Evolutionary conservation across 2,888 invertebrate genomes (phyloP).

Genomic region (Augiades crinisus): DNA sequence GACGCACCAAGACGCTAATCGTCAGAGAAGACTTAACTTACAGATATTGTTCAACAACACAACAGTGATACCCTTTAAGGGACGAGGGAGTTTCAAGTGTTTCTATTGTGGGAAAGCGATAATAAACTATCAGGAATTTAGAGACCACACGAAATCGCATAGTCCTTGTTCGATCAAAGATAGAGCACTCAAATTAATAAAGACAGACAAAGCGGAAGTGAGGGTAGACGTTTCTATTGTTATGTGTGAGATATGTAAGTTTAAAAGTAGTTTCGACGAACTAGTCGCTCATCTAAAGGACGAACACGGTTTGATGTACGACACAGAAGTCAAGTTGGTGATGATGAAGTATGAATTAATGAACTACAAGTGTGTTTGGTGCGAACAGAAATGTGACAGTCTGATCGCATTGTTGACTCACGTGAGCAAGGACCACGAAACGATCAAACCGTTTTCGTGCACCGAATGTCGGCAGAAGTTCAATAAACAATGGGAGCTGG

Average conservation of each 20-base stretch:
- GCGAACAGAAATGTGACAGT: slow-evolving; percentile 26
- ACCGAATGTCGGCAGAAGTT: slow-evolving; percentile 50
- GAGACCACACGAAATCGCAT: slow-evolving; percentile 40
- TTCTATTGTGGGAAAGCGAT: slow-evolving; percentile 38
- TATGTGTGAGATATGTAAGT: slow-evolving; percentile 51
- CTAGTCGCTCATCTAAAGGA: slow-evolving; percentile 47
- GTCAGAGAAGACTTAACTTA: slow-evolving; percentile 36
- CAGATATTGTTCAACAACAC: slow-evolving; percentile 40
- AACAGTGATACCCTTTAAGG: slow-evolving; percentile 41
- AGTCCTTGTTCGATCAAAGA: slow-evolving; percentile 46
- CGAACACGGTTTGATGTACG: slow-evolving; percentile 43
- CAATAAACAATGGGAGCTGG: slow-evolving; percentile 54
- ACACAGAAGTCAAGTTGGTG: slow-evolving; percentile 28
- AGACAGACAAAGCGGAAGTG: slow-evolving; percentile 54
- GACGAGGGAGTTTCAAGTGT: slow-evolving; percentile 37
- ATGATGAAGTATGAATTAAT: slow-evolving; percentile 30
- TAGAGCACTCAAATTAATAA: slow-evolving; percentile 51
- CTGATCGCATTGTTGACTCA: slow-evolving; percentile 39
- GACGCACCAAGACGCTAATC: slow-evolving; percentile 35
- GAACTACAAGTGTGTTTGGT: slow-evolving; percentile 35
- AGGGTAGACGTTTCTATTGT: slow-evolving; percentile 65
- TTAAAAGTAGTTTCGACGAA: slow-evolving; percentile 40
- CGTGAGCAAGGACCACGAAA: slow-evolving; percentile 49
- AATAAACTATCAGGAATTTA: slow-evolving; percentile 34
- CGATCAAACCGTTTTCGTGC: slow-evolving; percentile 47